These are phyloP conservation scores for Trachelus troglodyta DNA, from an alignment of 2,888 invertebrate species.

Conservation along the genomic window DNA sequence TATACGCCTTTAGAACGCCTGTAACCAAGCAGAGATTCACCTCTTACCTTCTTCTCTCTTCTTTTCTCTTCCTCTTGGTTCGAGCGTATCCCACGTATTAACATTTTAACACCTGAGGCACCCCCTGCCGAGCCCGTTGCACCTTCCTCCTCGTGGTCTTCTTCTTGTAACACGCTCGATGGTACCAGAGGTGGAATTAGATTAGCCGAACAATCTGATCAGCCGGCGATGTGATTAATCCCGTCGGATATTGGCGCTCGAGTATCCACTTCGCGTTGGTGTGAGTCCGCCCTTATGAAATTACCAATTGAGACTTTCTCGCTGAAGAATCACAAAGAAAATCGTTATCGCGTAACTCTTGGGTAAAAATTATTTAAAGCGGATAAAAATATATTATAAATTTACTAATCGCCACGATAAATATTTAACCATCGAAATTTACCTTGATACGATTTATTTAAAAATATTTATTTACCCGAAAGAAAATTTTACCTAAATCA, in stretches of 20 bases:
- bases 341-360: background rate
- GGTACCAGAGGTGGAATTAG: constrained; percentile 56
- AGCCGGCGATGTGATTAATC: constrained; percentile 62
- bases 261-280: background rate
- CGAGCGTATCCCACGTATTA: constrained; percentile 38
- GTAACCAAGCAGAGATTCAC: background rate
- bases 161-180: constrained; percentile 27
- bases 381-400: background rate
- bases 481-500: background rate
- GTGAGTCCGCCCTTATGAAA: background rate
- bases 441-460: background rate
- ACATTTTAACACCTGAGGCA: constrained; percentile 54
- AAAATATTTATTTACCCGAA: background rate
- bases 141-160: constrained; percentile 10
- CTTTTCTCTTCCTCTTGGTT: background rate
- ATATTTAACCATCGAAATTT: background rate
- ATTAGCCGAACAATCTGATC: constrained; percentile 61
- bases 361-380: background rate
- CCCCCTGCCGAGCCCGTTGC: constrained; percentile 34
- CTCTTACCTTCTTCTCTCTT: background rate
- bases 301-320: background rate
- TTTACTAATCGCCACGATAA: no score
- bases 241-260: constrained; percentile 34
- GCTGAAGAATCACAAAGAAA: background rate
- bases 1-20: constrained; percentile 6